A percentile compares a stretch with the other conserved stretches of the same genome.
phyloP scores from a whole-genome alignment of 2,113 vertebrate species.

The Dromaius novaehollandiae region DNA sequence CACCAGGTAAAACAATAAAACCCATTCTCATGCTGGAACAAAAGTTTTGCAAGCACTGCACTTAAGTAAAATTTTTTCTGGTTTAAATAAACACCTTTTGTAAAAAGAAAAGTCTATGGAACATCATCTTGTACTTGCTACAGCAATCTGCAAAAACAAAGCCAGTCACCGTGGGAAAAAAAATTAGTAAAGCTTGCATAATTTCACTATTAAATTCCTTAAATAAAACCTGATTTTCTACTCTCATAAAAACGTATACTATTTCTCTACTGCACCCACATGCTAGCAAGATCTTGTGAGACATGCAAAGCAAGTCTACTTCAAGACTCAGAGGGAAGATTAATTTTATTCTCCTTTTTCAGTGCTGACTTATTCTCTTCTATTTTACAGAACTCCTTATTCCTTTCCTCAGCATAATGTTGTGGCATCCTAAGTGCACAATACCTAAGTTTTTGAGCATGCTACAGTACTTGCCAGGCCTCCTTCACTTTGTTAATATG shows the following conservation, averaged over 20 bases:
- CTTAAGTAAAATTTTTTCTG: background rate
- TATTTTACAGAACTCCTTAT: background rate
- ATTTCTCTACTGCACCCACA: background rate
- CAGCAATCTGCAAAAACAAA: background rate
- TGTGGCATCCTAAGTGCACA: background rate
- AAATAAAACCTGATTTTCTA: background rate
- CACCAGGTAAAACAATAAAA: background rate
- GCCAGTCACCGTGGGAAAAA: background rate
- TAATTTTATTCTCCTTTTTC: background rate
- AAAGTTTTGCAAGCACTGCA: background rate
- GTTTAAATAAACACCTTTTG: background rate
- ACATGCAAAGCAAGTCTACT: slow-evolving; percentile 10
- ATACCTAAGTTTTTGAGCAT: background rate
- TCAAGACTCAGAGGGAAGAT: background rate
- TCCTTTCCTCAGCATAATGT: background rate
- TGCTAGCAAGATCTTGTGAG: background rate
- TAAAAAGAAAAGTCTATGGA: background rate
- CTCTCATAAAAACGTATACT: background rate
- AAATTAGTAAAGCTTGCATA: background rate
- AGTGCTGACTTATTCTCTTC: background rate
- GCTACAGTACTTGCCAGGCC: background rate
- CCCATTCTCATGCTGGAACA: background rate
- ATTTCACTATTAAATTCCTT: background rate
- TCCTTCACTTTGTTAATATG: background rate
- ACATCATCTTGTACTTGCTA: background rate